These are phyloP conservation scores for Nothobranchius kuhntae DNA, from an alignment of 2,113 vertebrate genomes.

Conservation along the genomic window DNA sequence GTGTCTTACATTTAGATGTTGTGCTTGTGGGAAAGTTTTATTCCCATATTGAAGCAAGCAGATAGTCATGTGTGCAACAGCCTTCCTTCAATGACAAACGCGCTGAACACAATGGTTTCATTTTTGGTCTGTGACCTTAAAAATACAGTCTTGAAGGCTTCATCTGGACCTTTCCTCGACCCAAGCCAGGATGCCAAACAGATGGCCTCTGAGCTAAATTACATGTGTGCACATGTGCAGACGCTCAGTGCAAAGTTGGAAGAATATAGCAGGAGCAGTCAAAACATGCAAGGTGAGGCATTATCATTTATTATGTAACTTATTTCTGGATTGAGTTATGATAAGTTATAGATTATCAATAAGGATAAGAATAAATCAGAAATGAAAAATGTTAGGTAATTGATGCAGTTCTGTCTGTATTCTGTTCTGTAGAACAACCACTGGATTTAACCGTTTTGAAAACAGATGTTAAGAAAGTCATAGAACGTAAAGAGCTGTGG, in stretches of 20 bases:
- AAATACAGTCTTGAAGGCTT: conserved; percentile 49
- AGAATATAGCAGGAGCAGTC: conserved; percentile 66
- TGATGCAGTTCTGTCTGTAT: not conserved
- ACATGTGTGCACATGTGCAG: conserved; percentile 59
- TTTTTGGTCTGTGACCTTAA: conserved; percentile 68
- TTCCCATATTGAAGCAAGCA: conserved; percentile 71
- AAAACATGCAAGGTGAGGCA: conserved; percentile 74
- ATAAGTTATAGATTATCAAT: not conserved
- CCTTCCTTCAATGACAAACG: conserved; percentile 41
- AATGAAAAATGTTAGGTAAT: not conserved
- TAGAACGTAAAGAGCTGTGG: conserved; percentile 80
- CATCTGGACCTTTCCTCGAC: conserved; percentile 76
- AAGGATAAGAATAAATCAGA: not conserved
- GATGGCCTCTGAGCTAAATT: conserved; percentile 66
- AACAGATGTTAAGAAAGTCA: conserved; percentile 60
- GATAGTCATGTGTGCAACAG: conserved; percentile 65
- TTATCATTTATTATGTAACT: not conserved
- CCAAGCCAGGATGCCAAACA: conserved; percentile 72
- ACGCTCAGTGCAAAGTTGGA: conserved; percentile 50
- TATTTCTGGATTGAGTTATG: not conserved
- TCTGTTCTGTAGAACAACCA: conserved; percentile 45
- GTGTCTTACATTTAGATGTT: conserved; percentile 69
- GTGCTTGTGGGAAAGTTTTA: conserved; percentile 76
- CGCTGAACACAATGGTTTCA: conserved; percentile 70
- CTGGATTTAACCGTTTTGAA: conserved; percentile 69